Evolutionary conservation across 2,888 invertebrate species (phyloP).

Genomic region (Alsophila aescularia): DNA sequence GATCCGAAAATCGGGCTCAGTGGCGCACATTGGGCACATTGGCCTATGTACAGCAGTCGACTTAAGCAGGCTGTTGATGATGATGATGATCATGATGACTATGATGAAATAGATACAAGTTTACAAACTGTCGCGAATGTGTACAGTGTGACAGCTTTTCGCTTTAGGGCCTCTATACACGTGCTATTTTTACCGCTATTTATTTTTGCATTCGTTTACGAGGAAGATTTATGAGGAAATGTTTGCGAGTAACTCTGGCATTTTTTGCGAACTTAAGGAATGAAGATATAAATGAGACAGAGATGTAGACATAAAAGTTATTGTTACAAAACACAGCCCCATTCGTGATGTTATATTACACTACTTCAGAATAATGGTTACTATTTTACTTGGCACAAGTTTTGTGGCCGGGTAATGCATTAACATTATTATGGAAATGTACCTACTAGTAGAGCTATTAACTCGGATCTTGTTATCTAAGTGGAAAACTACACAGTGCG

Average conservation of each 20-base stretch:
- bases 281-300: conserved; percentile 29
- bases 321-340: conserved; percentile 21
- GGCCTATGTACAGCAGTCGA: no score
- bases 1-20: no score
- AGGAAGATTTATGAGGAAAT: conserved; percentile 33
- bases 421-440: conserved; percentile 1
- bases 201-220: conserved; percentile 34
- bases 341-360: conserved; percentile 10
- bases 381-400: neutral
- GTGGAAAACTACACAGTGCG: no score
- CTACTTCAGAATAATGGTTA: conserved; percentile 3
- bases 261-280: conserved; percentile 32
- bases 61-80: no score
- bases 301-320: conserved; percentile 23
- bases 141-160: conserved; percentile 33
- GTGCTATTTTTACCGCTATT: conserved; percentile 41
- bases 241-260: conserved; percentile 23
- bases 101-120: no score
- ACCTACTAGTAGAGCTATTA: neutral
- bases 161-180: conserved; percentile 49
- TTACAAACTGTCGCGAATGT: conserved; percentile 4
- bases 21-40: no score
- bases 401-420: neutral
- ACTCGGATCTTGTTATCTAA: no score
- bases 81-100: no score